Percentiles rank a stretch among this genome's conserved stretches.
Conservation (phyloP, 2,113 vertebrate species). For the Stegostoma tigrinum region DNA sequence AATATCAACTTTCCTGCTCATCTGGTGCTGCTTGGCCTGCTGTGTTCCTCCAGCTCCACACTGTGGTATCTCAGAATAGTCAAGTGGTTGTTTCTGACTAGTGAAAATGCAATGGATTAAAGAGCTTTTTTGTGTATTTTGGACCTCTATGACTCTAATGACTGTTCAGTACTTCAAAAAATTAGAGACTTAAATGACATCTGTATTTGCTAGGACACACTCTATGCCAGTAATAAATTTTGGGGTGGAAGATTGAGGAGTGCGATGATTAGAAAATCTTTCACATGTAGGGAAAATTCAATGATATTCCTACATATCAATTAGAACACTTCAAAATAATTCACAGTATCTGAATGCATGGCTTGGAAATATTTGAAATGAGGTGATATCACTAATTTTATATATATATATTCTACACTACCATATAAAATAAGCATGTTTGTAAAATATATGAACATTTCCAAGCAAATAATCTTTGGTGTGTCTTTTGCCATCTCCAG, state of each 20-base stretch:
- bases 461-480: not conserved
- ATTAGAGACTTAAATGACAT: not conserved
- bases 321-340: not conserved
- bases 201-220: not conserved
- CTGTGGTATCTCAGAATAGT: too few species aligned
- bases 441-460: not conserved
- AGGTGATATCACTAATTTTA: too few species aligned
- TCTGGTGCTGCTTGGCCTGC: too few species aligned
- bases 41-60: too few species aligned
- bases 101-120: too few species aligned
- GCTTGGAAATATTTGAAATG: not conserved
- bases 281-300: not conserved
- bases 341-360: not conserved
- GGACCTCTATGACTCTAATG: not conserved
- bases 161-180: not conserved
- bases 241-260: not conserved
- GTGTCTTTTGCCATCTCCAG: not conserved
- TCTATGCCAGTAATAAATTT: not conserved
- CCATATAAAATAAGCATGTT: not conserved
- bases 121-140: too few species aligned
- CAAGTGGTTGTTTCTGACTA: too few species aligned
- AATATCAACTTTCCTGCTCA: too few species aligned
- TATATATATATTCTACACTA: too few species aligned
- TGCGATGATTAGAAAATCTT: not conserved
- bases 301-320: not conserved